phyloP scores from a whole-genome alignment of 2,888 invertebrate species.

The Tricholauxania praeusta region DNA sequence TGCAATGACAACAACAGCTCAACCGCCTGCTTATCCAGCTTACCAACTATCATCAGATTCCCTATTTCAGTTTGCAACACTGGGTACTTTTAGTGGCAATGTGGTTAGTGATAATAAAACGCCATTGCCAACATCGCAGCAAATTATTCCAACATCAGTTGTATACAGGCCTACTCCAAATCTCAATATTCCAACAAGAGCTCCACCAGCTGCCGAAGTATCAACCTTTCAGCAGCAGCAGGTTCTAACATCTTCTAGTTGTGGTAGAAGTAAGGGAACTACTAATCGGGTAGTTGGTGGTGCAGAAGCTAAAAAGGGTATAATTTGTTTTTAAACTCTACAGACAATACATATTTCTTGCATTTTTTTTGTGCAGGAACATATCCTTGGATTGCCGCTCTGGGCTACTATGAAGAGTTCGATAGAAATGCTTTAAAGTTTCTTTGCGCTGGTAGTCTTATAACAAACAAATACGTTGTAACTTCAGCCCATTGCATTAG shows the following conservation, averaged over 20 bases:
- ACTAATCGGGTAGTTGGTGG: conserved; percentile 73
- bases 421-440: conserved; percentile 69
- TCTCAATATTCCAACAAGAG: not conserved
- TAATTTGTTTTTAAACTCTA: not conserved
- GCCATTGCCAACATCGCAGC: not conserved
- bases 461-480: conserved; percentile 76
- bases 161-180: not conserved
- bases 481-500: conserved; percentile 74
- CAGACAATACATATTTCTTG: not conserved
- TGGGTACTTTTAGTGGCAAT: conserved; percentile 15
- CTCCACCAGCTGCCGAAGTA: not conserved
- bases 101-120: not conserved
- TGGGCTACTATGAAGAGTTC: conserved; percentile 71
- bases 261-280: conserved; percentile 69
- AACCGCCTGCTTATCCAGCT: conserved; percentile 3
- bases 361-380: conserved; percentile 68
- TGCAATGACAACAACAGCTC: not conserved
- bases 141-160: conserved; percentile 4
- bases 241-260: conserved; percentile 53
- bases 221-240: not conserved
- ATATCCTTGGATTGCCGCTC: conserved; percentile 88
- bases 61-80: conserved; percentile 44
- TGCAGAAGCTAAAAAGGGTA: conserved; percentile 57
- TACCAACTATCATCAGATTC: not conserved
- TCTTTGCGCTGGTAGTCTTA: conserved; percentile 82